Evolutionary conservation across 2,797 vertebrate species (phyloP).

Genomic region (Trachurus trachurus): DNA sequence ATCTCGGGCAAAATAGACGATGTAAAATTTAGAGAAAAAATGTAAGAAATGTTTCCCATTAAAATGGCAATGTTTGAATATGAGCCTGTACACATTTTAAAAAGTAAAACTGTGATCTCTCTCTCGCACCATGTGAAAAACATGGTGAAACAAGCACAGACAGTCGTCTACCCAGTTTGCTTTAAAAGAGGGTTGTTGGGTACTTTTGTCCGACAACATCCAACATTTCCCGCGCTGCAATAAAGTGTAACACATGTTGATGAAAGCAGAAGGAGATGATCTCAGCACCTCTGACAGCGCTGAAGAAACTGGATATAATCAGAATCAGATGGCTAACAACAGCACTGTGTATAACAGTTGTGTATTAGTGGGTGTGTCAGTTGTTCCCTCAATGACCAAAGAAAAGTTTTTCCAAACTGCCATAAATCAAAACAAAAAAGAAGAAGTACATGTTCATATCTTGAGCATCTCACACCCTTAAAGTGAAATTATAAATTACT

Average conservation of each 20-base stretch:
- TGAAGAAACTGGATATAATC: slow-evolving; percentile 51
- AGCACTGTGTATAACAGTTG: background rate
- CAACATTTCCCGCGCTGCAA: slow-evolving; percentile 26
- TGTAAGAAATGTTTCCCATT: background rate
- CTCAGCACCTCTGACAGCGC: slow-evolving; percentile 48
- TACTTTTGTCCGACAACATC: slow-evolving; percentile 10
- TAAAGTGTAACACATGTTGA: slow-evolving; percentile 61
- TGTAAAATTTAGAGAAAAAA: background rate
- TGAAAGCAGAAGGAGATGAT: slow-evolving; percentile 50
- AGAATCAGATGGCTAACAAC: slow-evolving; percentile 59
- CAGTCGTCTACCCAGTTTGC: slow-evolving; percentile 12
- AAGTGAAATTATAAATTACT: background rate
- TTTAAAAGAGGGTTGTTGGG: slow-evolving; percentile 6
- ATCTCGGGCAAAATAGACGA: background rate
- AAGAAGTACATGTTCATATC: background rate
- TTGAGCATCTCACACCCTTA: background rate
- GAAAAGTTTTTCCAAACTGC: slow-evolving; percentile 14
- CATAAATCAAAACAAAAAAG: background rate
- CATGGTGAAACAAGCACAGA: slow-evolving; percentile 4
- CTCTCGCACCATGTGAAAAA: background rate
- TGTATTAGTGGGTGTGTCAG: slow-evolving; percentile 14
- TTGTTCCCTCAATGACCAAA: slow-evolving; percentile 22
- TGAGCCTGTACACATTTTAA: background rate
- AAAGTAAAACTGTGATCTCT: slow-evolving; percentile 12
- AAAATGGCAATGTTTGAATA: background rate